These are phyloP conservation scores for Australoheros scitulus DNA, from an alignment of 2,113 vertebrate species.

Conservation along the genomic window DNA sequence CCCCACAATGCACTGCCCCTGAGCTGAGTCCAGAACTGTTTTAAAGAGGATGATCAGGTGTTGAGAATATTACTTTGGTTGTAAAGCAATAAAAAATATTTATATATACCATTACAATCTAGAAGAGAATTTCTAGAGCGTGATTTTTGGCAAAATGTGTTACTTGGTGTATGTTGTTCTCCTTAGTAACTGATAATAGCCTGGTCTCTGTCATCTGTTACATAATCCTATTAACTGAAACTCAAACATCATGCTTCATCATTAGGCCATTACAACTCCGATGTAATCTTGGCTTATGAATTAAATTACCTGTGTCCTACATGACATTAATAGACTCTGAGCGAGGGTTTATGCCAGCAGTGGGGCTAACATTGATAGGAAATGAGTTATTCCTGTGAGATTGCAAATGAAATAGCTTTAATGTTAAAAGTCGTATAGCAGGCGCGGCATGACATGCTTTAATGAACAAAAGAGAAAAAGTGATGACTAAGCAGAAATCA, in stretches of 20 bases:
- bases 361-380: slow-evolving; percentile 46
- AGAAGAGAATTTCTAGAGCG: too few species aligned
- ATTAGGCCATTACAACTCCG: slow-evolving; percentile 67
- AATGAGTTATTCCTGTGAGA: slow-evolving; percentile 58
- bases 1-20: slow-evolving; percentile 7
- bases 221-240: slow-evolving; percentile 67
- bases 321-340: slow-evolving; percentile 75
- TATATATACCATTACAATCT: too few species aligned
- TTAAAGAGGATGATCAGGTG: slow-evolving; percentile 6
- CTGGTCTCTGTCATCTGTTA: slow-evolving; percentile 61
- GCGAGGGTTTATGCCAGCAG: slow-evolving; percentile 46
- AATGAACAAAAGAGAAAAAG: neutral
- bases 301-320: slow-evolving; percentile 77
- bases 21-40: neutral
- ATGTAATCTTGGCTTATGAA: slow-evolving; percentile 75
- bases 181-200: slow-evolving; percentile 40
- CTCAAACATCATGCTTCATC: slow-evolving; percentile 76
- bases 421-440: slow-evolving; percentile 39
- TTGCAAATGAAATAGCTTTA: slow-evolving; percentile 54
- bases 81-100: neutral
- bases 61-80: neutral
- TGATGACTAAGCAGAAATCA: neutral
- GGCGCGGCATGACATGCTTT: slow-evolving; percentile 13
- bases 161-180: slow-evolving; percentile 33
- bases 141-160: slow-evolving; percentile 24